Evolutionary conservation across 2,888 invertebrate species (phyloP).

Genomic region (Drosophila pseudotalamancana): DNA sequence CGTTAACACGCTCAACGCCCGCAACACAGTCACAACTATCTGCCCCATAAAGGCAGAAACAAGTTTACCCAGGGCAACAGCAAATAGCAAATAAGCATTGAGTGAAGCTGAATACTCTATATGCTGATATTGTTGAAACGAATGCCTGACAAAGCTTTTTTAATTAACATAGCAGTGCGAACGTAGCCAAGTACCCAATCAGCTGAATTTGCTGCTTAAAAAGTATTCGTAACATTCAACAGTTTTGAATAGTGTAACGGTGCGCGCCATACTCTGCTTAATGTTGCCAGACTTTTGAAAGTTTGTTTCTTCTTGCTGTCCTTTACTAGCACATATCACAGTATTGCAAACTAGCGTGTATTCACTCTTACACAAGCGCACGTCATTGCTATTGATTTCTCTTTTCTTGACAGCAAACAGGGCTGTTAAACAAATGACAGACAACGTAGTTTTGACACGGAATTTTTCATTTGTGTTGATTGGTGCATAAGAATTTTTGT

Average conservation of each 20-base stretch:
- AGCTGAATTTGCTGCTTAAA: constrained; percentile 9
- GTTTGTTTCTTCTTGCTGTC: constrained; percentile 5
- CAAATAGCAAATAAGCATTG: constrained; percentile 29
- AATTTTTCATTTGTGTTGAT: constrained; percentile 57
- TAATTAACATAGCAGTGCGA: constrained; percentile 65
- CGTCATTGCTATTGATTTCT: constrained; percentile 60
- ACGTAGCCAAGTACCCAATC: constrained; percentile 37
- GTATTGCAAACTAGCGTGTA: background rate
- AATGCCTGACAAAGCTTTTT: constrained; percentile 52
- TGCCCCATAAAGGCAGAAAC: constrained; percentile 60
- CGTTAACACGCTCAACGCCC: constrained; percentile 51
- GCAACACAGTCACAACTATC: constrained; percentile 24
- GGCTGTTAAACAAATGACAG: constrained; percentile 50
- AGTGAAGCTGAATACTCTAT: constrained; percentile 9
- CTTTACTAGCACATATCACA: constrained; percentile 18
- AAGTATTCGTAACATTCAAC: constrained; percentile 7
- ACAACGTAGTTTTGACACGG: constrained; percentile 59
- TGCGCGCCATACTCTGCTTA: background rate
- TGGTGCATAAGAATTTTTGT: constrained; percentile 66
- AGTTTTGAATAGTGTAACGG: constrained; percentile 3
- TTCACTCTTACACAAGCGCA: constrained; percentile 7
- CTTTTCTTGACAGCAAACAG: constrained; percentile 41
- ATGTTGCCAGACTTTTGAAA: constrained; percentile 31
- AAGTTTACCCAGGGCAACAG: constrained; percentile 57
- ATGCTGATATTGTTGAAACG: constrained; percentile 52